Evolutionary conservation across 2,888 invertebrate species (phyloP), one percentile per base, ranked within the genome.

Genomic region (Lasioglossum oenotherae): DNA sequence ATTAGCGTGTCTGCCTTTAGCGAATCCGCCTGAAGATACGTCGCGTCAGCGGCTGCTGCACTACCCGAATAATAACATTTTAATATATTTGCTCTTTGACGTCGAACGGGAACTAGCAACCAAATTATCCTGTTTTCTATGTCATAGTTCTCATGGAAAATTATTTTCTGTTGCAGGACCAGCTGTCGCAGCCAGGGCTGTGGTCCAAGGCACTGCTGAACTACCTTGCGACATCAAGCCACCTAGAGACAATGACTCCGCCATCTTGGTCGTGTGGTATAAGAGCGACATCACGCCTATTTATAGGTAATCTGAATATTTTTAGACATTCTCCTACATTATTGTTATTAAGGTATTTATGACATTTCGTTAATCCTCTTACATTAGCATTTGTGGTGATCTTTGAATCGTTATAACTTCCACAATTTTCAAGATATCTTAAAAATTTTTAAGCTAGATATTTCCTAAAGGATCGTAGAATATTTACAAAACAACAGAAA

Each of bases 241-340:
- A 73, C 97, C 97, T 78, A 96, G 97, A 89, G 96, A 97, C 71
- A 97, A 98, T 92, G 98, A 98, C 95, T 97, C 97, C 86, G 97
- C 98, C 85, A 96, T 98, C 74, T 96, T 98, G 78, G 98, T 98
- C 92, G 98, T 98, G 78, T 98, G 98, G 98, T 98, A 98, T 95
- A 98, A 98, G 95, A 98, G 98, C 94, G 98, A 98, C 95, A 96
- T 96, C 90, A 97, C 97, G 87, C 98, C 98, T 87, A 98, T 98
- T 93, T 98, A 98, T 96, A 98, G 98, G 98, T 98, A 94, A 96
- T 41, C 19, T n/a, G 3, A 4, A 10, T 23, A 5, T 41, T 41
- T 12, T 23, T 14, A 23, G 5, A 1, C 23, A 4, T 4, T 69
- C 23, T 4, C 4, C 12, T 35, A 12, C 12, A 14, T n/a, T 35